Percentiles rank a stretch among this genome's conserved stretches.
Evolutionary conservation across 2,113 vertebrate species (phyloP).

Genomic region (Fregata magnificens): DNA sequence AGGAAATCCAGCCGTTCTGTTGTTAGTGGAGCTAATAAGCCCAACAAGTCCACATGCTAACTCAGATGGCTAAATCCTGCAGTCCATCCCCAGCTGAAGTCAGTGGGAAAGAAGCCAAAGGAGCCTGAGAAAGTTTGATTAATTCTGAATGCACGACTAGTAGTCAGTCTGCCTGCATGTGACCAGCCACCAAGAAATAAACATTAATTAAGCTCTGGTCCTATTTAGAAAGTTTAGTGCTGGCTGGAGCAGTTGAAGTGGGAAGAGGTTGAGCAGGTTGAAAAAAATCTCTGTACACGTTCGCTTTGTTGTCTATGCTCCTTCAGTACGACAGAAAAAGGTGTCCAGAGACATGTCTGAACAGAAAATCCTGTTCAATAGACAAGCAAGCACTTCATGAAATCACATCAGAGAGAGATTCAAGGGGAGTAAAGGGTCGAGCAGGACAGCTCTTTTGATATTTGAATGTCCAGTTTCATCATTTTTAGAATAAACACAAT

Average conservation of each 20-base stretch:
- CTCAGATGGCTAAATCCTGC: neutral
- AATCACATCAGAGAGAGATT: neutral
- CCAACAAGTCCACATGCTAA: neutral
- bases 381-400: neutral
- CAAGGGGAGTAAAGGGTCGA: neutral
- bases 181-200: neutral
- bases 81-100: neutral
- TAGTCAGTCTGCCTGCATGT: neutral
- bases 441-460: neutral
- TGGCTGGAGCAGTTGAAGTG: neutral
- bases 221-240: neutral
- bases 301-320: neutral
- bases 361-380: neutral
- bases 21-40: neutral
- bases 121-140: neutral
- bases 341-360: neutral
- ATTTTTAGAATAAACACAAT: neutral
- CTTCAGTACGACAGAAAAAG: neutral
- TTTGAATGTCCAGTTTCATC: neutral
- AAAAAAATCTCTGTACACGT: neutral
- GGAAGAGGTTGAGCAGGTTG: neutral
- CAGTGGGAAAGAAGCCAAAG: neutral
- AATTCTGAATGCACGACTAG: neutral
- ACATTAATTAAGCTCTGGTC: neutral
- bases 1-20: neutral